phyloP scores from a whole-genome alignment of 2,888 invertebrate genomes.

The Fragum whitleyi region DNA sequence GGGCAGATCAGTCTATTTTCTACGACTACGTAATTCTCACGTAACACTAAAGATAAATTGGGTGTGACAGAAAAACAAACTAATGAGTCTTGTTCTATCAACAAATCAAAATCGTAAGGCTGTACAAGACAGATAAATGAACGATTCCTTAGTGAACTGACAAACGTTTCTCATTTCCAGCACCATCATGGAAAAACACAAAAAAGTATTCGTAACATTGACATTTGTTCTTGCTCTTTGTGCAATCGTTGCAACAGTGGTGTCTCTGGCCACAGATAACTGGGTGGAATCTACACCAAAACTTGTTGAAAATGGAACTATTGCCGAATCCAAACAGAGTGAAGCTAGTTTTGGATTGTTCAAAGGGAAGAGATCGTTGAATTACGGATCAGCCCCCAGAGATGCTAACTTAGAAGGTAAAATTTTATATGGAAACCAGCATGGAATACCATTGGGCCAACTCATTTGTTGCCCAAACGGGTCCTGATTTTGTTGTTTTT shows the following conservation, averaged over 20 bases:
- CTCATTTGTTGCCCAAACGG: not conserved
- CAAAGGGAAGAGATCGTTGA: slow-evolving; percentile 93
- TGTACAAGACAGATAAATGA: not conserved
- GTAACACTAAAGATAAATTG: slow-evolving; percentile 21
- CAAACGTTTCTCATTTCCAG: too few species aligned
- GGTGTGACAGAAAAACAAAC: slow-evolving; percentile 24
- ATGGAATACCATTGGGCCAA: not conserved
- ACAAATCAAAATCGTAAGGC: not conserved
- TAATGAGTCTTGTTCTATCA: not conserved
- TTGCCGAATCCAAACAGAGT: slow-evolving; percentile 22
- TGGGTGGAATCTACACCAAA: slow-evolving; percentile 93
- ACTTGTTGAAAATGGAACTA: slow-evolving; percentile 85
- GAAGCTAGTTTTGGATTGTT: slow-evolving; percentile 91
- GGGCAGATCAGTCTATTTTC: not conserved
- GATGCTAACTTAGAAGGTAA: slow-evolving; percentile 88
- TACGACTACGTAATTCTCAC: not conserved
- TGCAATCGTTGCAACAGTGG: slow-evolving; percentile 91
- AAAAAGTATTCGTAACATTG: slow-evolving; percentile 92
- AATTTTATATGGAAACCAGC: too few species aligned
- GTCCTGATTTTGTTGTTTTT: too few species aligned
- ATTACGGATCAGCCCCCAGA: slow-evolving; percentile 88
- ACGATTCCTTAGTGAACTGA: not conserved
- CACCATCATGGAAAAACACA: slow-evolving; percentile 88
- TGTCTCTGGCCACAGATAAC: slow-evolving; percentile 93
- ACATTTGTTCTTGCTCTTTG: slow-evolving; percentile 93